phyloP scores from a whole-genome alignment of 1,140 invertebrate species.

The Subanguina moxae region DNA sequence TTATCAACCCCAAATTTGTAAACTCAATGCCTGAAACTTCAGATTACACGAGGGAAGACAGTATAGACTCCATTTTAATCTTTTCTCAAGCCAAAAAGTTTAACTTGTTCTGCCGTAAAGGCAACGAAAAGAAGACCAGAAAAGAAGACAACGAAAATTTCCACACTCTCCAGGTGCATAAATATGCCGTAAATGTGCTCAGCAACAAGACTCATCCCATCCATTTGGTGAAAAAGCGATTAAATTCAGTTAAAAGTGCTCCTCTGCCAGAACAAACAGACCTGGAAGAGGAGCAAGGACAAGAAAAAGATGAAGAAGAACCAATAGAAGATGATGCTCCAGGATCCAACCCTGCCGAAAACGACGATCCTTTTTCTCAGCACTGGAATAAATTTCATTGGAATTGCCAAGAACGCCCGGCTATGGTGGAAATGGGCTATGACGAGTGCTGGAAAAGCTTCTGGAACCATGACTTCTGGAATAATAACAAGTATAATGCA shows the following conservation, averaged over 20 bases:
- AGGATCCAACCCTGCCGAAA: conserved; percentile 22
- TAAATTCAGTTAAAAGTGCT: too few relatives aligned
- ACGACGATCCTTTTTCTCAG: conserved; percentile 32
- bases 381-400: conserved; percentile 42
- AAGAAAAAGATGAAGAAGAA: neutral
- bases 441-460: conserved; percentile 34
- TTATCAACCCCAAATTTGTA: too few relatives aligned
- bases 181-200: neutral
- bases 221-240: neutral
- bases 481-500: conserved; percentile 33
- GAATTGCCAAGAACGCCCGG: conserved; percentile 40
- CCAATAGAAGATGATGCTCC: neutral
- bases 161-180: neutral
- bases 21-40: too few relatives aligned
- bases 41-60: too few relatives aligned
- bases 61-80: too few relatives aligned
- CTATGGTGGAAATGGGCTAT: conserved; percentile 38
- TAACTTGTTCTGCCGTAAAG: too few relatives aligned
- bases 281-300: neutral
- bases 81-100: too few relatives aligned
- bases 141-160: too few relatives aligned
- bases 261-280: neutral
- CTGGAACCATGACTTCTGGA: conserved; percentile 46
- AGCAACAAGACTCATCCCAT: neutral
- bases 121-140: too few relatives aligned